These are phyloP conservation scores for Caiman crocodilus DNA, from an alignment of 2,797 vertebrate genomes.

Conservation along the genomic window DNA sequence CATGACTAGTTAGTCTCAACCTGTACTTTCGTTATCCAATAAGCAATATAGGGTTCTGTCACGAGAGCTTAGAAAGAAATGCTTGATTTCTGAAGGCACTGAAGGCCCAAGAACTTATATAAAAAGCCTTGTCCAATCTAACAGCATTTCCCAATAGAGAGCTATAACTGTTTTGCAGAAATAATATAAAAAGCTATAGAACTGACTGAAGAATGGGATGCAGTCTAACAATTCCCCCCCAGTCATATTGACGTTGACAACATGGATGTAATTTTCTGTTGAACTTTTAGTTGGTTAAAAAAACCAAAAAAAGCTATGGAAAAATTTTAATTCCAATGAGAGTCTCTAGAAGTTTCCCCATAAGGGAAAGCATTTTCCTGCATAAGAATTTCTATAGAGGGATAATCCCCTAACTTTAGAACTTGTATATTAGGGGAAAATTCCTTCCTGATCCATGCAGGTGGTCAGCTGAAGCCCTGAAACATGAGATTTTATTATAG, in stretches of 20 bases:
- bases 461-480: too few relatives aligned
- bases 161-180: neutral
- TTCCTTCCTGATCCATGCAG: too few relatives aligned
- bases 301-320: neutral
- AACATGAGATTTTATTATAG: too few relatives aligned
- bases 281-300: neutral
- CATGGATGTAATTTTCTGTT: neutral
- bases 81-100: neutral
- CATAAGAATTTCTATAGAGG: neutral
- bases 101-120: neutral
- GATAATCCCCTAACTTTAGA: neutral
- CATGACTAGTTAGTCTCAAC: too few relatives aligned
- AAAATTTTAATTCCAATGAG: neutral
- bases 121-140: neutral
- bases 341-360: neutral
- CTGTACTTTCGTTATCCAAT: too few relatives aligned
- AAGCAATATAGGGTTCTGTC: too few relatives aligned
- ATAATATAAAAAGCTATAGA: neutral
- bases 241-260: neutral
- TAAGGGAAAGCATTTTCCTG: neutral
- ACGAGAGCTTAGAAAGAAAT: neutral
- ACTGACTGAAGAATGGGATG: neutral
- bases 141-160: neutral
- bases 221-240: neutral
- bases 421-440: too few relatives aligned